A percentile compares a stretch with the other conserved stretches of the same genome.
phyloP scores from a whole-genome alignment of 1,140 invertebrate genomes.

The Frieseomelitta varia region DNA sequence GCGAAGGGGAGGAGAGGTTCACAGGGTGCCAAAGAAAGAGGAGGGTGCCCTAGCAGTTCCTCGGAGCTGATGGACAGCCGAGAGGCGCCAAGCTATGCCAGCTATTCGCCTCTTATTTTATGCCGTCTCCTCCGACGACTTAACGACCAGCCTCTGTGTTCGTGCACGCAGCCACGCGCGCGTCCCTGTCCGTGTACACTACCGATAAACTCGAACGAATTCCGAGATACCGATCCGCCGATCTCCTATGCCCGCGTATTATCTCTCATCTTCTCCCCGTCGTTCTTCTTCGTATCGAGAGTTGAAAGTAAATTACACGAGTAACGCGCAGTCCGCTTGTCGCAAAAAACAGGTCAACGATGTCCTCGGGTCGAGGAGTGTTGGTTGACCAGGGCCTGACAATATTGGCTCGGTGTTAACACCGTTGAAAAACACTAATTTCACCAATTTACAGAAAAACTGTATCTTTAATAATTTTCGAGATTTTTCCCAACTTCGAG shows the following conservation, averaged over 20 bases:
- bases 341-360: too few species aligned
- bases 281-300: too few species aligned
- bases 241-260: neutral
- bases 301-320: too few species aligned
- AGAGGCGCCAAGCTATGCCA: slow-evolving; percentile 75
- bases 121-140: slow-evolving; percentile 49
- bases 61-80: slow-evolving; percentile 68
- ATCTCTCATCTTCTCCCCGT: too few species aligned
- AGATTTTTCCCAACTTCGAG: too few species aligned
- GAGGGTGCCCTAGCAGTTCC: slow-evolving; percentile 63
- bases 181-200: slow-evolving; percentile 41
- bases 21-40: slow-evolving; percentile 51
- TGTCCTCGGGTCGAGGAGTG: too few species aligned
- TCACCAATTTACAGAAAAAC: too few species aligned
- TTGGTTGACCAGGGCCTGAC: too few species aligned
- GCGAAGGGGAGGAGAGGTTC: neutral
- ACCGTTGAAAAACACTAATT: too few species aligned
- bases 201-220: slow-evolving; percentile 62
- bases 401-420: too few species aligned
- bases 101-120: slow-evolving; percentile 74
- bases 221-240: slow-evolving; percentile 67
- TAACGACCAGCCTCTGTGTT: slow-evolving; percentile 20
- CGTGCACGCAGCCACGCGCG: slow-evolving; percentile 32
- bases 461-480: too few species aligned
- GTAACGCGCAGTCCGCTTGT: too few species aligned